Base-by-base conservation (phyloP, 2,888 invertebrate genomes). In the Caenorhabditis macrosperma region DNA sequence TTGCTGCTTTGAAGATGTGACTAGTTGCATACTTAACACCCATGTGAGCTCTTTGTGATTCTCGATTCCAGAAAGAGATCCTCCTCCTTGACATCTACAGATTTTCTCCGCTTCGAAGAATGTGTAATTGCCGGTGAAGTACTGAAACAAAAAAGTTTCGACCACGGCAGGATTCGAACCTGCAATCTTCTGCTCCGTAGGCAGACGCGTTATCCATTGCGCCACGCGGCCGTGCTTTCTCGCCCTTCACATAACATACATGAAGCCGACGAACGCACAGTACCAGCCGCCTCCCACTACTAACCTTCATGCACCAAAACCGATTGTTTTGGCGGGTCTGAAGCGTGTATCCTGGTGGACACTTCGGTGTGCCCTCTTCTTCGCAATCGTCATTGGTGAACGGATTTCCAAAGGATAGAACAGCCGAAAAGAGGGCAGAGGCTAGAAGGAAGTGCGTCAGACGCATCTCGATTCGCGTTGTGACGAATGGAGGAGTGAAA, bases 131-230 rank as follows among this genome's bases (percentile, higher is more conserved):
- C 67, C 76, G 9, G 72, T 30, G 48, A 72, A 72, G 24, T 63
- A 72, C 72, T 72, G 57, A 12, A 71, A 61, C 10, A 9, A 54
- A 41, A 50, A 17, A 6, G 33, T 66, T 52, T 64, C 41, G 20
- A 66, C 81, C 82, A 81, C 82, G 85, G 84, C 89, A 90, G 89
- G 89, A 89, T 86, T 90, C 90, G 90, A 90, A 90, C 89, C 90
- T 90, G 82, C 88, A 90, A 90, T 90, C 89, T 90, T 90, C 90
- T 87, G 90, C 86, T 90, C 88, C 90, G 90, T 89, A 90, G 90
- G 86, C 89, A 87, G 90, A 90, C 90, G 90, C 90, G 83, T 86
- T 86, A 84, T 86, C 85, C 86, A 86, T 85, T 86, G 82, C 84
- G 86, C 86, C 84, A 86, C 85, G 79, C 83, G 81, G 82, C 81